Percentiles rank a stretch among this genome's conserved stretches.
Conservation (phyloP, 2,888 invertebrate species). For the Stenoptilia bipunctidactyla region DNA sequence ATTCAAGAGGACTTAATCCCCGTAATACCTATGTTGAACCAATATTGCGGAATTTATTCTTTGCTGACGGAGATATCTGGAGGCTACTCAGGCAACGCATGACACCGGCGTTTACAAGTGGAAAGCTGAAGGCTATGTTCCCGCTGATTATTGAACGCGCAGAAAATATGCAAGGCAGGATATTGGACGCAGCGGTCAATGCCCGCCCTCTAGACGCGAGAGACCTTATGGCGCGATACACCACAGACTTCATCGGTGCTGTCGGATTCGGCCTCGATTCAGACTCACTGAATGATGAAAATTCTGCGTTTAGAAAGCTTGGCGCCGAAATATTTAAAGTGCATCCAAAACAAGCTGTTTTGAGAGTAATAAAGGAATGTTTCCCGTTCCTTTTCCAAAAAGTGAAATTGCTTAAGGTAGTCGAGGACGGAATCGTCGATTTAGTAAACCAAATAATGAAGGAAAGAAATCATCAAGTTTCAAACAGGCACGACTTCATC, state of each 20-base stretch:
- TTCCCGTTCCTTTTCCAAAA: slow-evolving; percentile 20
- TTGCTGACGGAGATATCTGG: slow-evolving; percentile 30
- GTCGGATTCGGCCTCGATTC: slow-evolving; percentile 29
- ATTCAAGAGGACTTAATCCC: slow-evolving; percentile 21
- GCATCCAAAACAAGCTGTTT: slow-evolving; percentile 17
- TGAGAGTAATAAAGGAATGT: slow-evolving; percentile 17
- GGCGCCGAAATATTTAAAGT: slow-evolving; percentile 19
- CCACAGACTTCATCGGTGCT: slow-evolving; percentile 29
- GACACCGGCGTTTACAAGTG: slow-evolving; percentile 25
- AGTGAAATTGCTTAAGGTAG: slow-evolving; percentile 15
- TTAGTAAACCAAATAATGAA: slow-evolving; percentile 20
- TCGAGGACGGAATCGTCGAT: slow-evolving; percentile 15
- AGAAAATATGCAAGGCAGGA: slow-evolving; percentile 18
- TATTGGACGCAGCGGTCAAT: slow-evolving; percentile 1
- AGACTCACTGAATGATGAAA: slow-evolving; percentile 24
- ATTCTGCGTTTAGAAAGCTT: slow-evolving; percentile 23
- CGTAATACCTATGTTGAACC: slow-evolving; percentile 20
- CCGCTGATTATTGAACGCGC: slow-evolving; percentile 25
- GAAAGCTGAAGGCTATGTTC: slow-evolving; percentile 28
- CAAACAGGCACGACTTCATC: slow-evolving; percentile 25
- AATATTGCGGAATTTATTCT: slow-evolving; percentile 23
- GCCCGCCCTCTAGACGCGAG: slow-evolving; percentile 18
- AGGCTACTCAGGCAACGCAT: slow-evolving; percentile 26
- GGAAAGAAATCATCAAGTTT: slow-evolving; percentile 21
- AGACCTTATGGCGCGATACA: slow-evolving; percentile 28